These are phyloP conservation scores for Phymastichus coffea DNA, from an alignment of 1,140 invertebrate species.

Conservation along the genomic window DNA sequence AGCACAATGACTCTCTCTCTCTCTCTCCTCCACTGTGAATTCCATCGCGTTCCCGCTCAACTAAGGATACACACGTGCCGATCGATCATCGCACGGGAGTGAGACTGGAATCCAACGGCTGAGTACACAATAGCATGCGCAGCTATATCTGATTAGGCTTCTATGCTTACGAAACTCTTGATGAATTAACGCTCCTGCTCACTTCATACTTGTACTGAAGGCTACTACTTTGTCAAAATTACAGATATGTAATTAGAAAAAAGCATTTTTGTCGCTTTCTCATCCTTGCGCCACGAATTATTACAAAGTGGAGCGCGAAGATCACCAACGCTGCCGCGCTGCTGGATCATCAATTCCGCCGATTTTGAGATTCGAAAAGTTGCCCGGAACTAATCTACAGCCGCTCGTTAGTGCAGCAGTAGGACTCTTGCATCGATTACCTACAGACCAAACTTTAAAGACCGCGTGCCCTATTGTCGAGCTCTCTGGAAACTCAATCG, in stretches of 20 bases:
- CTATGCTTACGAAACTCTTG: background rate
- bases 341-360: constrained; percentile 24
- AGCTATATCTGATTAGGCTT: constrained; percentile 1
- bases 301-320: constrained; percentile 15
- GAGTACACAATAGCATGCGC: background rate
- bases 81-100: constrained; percentile 24
- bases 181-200: too few relatives aligned
- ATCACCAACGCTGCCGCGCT: background rate
- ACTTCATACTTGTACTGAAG: too few relatives aligned
- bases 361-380: constrained; percentile 26
- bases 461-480: constrained; percentile 34
- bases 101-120: constrained; percentile 6
- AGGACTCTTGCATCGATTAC: constrained; percentile 47
- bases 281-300: too few relatives aligned
- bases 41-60: background rate
- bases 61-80: constrained; percentile 28
- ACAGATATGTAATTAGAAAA: too few relatives aligned
- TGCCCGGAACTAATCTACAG: constrained; percentile 43
- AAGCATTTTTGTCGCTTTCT: too few relatives aligned
- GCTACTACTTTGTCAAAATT: too few relatives aligned
- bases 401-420: constrained; percentile 32
- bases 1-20: constrained; percentile 37
- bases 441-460: constrained; percentile 43
- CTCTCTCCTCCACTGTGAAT: constrained; percentile 25
- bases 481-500: too few relatives aligned